Conservation (phyloP, 2,797 vertebrate genomes). For the Crax fasciolata region DNA sequence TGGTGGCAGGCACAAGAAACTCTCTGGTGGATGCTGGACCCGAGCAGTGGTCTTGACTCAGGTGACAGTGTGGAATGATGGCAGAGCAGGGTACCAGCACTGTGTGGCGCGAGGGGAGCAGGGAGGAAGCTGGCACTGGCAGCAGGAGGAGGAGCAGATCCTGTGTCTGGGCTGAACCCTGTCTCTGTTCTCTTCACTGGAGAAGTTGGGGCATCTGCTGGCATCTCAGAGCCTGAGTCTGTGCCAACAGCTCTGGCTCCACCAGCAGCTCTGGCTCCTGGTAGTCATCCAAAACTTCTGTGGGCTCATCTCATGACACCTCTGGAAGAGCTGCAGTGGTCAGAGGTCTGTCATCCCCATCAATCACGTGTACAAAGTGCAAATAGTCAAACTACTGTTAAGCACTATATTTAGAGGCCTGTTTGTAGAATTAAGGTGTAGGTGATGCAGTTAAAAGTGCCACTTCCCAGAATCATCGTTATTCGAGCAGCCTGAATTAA, state of each 20-base stretch:
- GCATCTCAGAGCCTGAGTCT: not conserved
- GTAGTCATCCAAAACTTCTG: not conserved
- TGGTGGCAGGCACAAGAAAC: not conserved
- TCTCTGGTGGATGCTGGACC: not conserved
- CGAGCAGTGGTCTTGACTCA: not conserved
- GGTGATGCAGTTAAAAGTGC: not conserved
- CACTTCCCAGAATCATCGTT: not conserved
- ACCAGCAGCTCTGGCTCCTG: not conserved
- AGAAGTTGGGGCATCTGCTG: not conserved
- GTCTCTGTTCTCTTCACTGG: not conserved
- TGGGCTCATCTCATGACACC: too few relatives aligned
- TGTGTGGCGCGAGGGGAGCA: not conserved
- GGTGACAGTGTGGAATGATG: not conserved
- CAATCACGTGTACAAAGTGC: not conserved
- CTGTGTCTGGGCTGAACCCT: not conserved
- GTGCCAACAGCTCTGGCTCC: not conserved
- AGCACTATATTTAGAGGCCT: not conserved
- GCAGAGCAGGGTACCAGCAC: not conserved
- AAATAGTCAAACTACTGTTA: not conserved
- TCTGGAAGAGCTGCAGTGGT: not conserved
- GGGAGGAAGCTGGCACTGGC: not conserved
- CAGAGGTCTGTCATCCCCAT: not conserved
- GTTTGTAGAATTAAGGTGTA: not conserved
- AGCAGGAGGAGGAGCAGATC: rapidly evolving
- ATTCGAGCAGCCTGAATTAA: conserved; percentile 21